Evolutionary conservation across 2,113 vertebrate genomes (phyloP).

Genomic region (Calonectris borealis): DNA sequence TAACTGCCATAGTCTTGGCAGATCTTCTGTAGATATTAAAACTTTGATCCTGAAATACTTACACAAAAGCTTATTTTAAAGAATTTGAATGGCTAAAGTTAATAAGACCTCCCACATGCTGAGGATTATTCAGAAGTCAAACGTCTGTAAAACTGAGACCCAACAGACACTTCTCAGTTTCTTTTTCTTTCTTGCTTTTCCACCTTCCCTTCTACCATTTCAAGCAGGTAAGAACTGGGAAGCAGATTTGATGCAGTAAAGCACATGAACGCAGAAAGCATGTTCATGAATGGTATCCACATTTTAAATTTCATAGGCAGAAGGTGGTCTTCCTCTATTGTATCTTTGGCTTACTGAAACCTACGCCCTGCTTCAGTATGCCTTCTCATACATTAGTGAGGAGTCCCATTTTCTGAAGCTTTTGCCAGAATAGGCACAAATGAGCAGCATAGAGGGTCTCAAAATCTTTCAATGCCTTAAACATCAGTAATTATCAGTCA

Average conservation of each 20-base stretch:
- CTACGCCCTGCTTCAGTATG: not conserved
- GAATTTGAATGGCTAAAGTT: not conserved
- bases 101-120: not conserved
- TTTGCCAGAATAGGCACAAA: not conserved
- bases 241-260: not conserved
- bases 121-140: not conserved
- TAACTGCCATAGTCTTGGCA: not conserved
- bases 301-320: not conserved
- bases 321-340: not conserved
- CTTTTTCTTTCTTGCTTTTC: not conserved
- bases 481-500: not conserved
- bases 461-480: not conserved
- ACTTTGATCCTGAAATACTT: not conserved
- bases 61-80: not conserved
- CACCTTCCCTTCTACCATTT: not conserved
- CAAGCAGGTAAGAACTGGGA: not conserved
- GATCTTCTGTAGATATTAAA: not conserved
- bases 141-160: not conserved
- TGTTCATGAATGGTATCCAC: not conserved
- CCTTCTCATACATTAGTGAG: not conserved
- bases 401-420: not conserved
- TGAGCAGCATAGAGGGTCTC: not conserved
- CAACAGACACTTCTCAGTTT: not conserved
- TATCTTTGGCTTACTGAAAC: not conserved
- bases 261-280: not conserved